Conservation (phyloP, 2,113 vertebrate species). For the Oncorhynchus mykiss region DNA sequence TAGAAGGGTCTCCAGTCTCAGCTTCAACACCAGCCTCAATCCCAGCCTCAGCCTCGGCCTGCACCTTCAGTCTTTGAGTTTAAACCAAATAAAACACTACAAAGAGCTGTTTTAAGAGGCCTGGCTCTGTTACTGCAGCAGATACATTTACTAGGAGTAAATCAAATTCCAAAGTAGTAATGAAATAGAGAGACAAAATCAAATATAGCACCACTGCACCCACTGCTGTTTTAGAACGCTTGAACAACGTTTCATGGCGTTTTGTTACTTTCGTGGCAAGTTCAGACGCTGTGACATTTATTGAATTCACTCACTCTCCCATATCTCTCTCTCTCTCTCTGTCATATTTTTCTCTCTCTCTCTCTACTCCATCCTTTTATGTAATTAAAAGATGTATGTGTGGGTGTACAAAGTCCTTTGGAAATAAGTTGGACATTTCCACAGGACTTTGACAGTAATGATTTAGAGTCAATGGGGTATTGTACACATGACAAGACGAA, state of each 20-base stretch:
- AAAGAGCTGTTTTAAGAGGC: constrained; percentile 30
- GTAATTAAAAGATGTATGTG: constrained; percentile 18
- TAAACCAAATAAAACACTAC: constrained; percentile 48
- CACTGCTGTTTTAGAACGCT: constrained; percentile 63
- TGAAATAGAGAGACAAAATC: constrained; percentile 61
- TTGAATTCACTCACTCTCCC: constrained; percentile 14
- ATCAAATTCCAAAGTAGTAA: constrained; percentile 56
- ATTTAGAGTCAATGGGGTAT: background rate
- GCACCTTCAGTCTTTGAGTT: constrained; percentile 41
- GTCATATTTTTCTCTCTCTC: background rate
- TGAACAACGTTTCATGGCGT: constrained; percentile 61
- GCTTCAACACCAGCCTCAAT: background rate
- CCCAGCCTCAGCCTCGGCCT: constrained; percentile 9
- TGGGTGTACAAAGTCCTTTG: background rate
- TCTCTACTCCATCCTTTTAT: background rate
- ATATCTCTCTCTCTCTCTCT: constrained; percentile 40
- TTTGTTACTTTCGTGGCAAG: constrained; percentile 46
- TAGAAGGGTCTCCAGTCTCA: constrained; percentile 13
- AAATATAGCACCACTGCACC: constrained; percentile 54
- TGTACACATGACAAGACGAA: background rate
- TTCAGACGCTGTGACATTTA: constrained; percentile 51
- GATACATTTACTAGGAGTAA: constrained; percentile 52
- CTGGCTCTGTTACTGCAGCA: constrained; percentile 50
- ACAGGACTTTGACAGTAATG: background rate
- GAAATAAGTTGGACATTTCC: constrained; percentile 40